Conservation (phyloP, 2,888 invertebrate species). For the Sussaba pulchella region DNA sequence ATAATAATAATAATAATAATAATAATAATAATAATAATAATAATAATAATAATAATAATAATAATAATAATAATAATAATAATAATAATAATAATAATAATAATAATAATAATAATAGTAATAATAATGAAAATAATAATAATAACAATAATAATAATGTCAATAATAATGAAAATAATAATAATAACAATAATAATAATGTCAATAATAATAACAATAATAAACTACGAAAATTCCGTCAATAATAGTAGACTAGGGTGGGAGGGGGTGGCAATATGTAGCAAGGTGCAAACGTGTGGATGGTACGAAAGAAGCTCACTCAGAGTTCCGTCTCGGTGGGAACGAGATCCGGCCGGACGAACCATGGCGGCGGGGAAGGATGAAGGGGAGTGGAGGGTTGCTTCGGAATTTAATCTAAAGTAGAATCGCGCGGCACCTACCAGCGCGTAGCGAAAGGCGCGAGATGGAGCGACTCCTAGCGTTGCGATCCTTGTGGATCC, state of each 20-base stretch:
- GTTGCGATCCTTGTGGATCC: slow-evolving; percentile 18
- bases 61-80: no score
- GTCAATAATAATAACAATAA: no score
- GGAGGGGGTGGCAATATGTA: neutral
- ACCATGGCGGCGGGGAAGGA: slow-evolving; percentile 40
- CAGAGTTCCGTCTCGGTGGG: slow-evolving; percentile 28
- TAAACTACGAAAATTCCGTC: slow-evolving; percentile 7
- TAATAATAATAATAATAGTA: no score
- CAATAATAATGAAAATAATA: no score
- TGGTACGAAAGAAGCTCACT: slow-evolving; percentile 51
- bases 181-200: no score
- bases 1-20: no score
- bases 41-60: no score
- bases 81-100: no score
- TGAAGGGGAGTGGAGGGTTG: slow-evolving; percentile 65
- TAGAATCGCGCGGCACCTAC: slow-evolving; percentile 75
- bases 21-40: no score
- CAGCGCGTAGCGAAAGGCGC: slow-evolving; percentile 29
- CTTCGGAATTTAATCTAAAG: slow-evolving; percentile 81
- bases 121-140: no score
- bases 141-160: no score
- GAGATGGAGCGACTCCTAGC: no score
- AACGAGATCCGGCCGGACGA: slow-evolving; percentile 59
- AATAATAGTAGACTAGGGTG: neutral
- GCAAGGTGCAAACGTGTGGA: slow-evolving; percentile 54